These are phyloP conservation scores for Phragmatobia fuliginosa DNA, from an alignment of 2,888 invertebrate species.

Conservation along the genomic window DNA sequence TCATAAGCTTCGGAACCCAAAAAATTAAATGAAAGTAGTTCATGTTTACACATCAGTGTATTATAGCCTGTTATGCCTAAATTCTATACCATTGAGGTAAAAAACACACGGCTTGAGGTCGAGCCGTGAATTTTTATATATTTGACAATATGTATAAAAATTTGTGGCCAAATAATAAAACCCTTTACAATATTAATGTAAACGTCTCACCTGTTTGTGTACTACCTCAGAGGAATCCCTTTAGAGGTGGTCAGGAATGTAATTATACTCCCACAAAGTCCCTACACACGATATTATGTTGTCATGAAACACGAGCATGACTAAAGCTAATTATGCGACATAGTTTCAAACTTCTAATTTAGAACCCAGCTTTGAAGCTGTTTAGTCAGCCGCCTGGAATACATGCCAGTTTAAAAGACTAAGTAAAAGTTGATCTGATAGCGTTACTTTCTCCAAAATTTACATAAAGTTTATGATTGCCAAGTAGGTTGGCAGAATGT, in stretches of 20 bases:
- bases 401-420: conserved; percentile 10
- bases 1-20: too few species aligned
- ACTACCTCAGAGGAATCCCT: conserved; percentile 17
- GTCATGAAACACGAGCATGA: conserved; percentile 7
- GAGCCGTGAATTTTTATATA: too few species aligned
- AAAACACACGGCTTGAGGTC: too few species aligned
- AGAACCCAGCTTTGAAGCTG: not conserved
- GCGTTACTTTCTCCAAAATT: conserved; percentile 59
- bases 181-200: conserved; percentile 12
- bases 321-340: conserved; percentile 4
- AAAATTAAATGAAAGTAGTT: too few species aligned
- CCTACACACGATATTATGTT: conserved; percentile 18
- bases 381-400: not conserved
- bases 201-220: conserved; percentile 11
- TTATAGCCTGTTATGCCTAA: not conserved
- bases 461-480: conserved; percentile 68
- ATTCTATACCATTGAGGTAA: not conserved
- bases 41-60: not conserved
- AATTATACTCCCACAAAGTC: conserved; percentile 14
- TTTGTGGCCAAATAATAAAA: conserved; percentile 1
- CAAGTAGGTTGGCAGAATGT: conserved; percentile 76
- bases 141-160: conserved; percentile 16
- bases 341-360: not conserved
- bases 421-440: conserved; percentile 48
- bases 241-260: conserved; percentile 14